Evolutionary conservation across 1,140 invertebrate species (phyloP), one percentile per base, ranked within the genome.

Genomic region (Penaeus indicus): DNA sequence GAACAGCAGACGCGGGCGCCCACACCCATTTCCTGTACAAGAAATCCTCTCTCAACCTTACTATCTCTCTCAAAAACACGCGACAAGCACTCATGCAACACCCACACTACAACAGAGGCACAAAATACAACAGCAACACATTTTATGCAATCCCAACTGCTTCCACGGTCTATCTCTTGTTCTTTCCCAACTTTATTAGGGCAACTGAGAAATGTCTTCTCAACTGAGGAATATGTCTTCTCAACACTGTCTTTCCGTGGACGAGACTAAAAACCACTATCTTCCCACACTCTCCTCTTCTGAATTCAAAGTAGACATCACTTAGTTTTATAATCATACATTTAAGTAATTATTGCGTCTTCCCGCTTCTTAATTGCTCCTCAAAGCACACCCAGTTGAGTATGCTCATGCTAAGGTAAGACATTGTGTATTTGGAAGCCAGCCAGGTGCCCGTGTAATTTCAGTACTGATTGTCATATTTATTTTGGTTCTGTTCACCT

Each of bases 401-500:
- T 42, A 62, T 87, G 42, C 69, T 61, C 64, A 82, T 63, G 42
- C 38, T 78, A 38, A 84, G 82, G 61, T 75, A 77, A 75, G 87
- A 79, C 81, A 88, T 89, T 89, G 47, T 89, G 87, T 89, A 84
- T 79, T 84, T 89, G 82, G 87, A 89, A 89, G 87, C 87, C 87
- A 84, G 61, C 10, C 54, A 54, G 54, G 54, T 78, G n/a, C 47
- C 75, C n/a, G 60, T 83, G 47, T 22, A 60, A 25, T 83, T 19
- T n/a, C 80, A 19, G 11, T 63, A 21, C 18, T 83, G 80, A 27
- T 62, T 63, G n/a, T 25, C 19, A 62, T 62, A 19, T 54, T 83
- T 62, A n/a, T 62, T 83, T 25, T 21, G n/a, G 78, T 86, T 86
- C 47, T 79, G 84, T 86, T 85, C 16, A 64, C 84, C 84, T 86